These are phyloP conservation scores for Bombus vancouverensis DNA, from an alignment of 1,140 invertebrate species.

Conservation along the genomic window DNA sequence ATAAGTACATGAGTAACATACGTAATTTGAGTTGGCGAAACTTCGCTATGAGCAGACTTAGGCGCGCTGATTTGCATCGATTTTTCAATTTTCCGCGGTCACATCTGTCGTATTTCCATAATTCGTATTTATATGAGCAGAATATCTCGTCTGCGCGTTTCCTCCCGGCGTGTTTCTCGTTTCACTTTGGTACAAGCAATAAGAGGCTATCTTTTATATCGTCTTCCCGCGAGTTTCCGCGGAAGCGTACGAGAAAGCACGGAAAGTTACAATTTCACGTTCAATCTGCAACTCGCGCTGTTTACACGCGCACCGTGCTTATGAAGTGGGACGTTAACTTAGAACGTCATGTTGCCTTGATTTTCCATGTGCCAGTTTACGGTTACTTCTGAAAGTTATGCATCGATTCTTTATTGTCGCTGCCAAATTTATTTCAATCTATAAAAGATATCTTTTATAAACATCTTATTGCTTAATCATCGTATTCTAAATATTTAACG, in stretches of 20 bases:
- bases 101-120: neutral
- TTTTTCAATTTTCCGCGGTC: slow-evolving; percentile 14
- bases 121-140: slow-evolving; percentile 7
- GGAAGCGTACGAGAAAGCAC: neutral
- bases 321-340: neutral
- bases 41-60: neutral
- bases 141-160: neutral
- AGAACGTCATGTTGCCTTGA: neutral
- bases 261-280: slow-evolving; percentile 1
- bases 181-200: slow-evolving; percentile 9
- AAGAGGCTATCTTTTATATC: slow-evolving; percentile 8
- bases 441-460: neutral
- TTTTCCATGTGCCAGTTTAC: neutral
- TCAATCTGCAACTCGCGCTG: neutral
- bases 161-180: neutral
- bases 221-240: neutral
- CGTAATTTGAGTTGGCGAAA: neutral
- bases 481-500: no score
- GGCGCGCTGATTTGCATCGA: neutral
- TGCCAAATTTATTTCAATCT: neutral
- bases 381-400: neutral
- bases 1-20: neutral
- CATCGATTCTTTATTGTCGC: no score
- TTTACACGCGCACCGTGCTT: neutral
- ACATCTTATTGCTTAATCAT: no score